These are phyloP conservation scores for Pardalotus punctatus DNA, from an alignment of 2,113 vertebrate species.

Conservation along the genomic window DNA sequence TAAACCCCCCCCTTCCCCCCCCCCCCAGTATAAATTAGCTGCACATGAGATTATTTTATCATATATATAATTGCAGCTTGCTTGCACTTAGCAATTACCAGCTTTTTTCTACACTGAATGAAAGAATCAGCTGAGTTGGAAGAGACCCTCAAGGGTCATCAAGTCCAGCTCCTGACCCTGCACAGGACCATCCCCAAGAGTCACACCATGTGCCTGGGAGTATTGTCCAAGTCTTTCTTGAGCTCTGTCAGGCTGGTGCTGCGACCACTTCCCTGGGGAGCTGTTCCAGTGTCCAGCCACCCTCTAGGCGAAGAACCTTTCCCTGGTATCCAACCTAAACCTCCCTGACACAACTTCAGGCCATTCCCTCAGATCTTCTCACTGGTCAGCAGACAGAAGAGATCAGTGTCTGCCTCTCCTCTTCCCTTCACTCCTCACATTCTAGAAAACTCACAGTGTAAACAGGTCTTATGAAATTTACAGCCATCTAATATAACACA, in stretches of 20 bases:
- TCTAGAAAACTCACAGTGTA: background rate
- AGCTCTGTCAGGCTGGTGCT: background rate
- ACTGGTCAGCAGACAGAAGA: background rate
- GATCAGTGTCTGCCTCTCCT: background rate
- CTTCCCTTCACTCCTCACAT: background rate
- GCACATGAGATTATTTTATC: background rate
- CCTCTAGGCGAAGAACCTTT: accelerated
- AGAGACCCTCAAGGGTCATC: background rate
- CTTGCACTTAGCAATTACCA: background rate
- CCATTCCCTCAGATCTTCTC: accelerated
- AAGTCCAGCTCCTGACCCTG: too few relatives aligned
- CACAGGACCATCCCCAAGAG: background rate
- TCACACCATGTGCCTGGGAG: background rate
- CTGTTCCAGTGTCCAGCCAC: accelerated
- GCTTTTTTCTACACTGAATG: background rate
- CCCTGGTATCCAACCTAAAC: background rate
- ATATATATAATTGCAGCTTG: background rate
- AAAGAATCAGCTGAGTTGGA: background rate
- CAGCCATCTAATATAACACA: background rate
- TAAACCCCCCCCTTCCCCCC: accelerated
- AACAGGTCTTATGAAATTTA: background rate
- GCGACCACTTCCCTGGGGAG: background rate
- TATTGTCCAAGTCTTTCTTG: background rate
- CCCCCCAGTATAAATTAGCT: background rate
- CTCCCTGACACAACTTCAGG: too few relatives aligned